Evolutionary conservation across 2,797 vertebrate genomes (phyloP).

Genomic region (Melanotaenia nigrans): DNA sequence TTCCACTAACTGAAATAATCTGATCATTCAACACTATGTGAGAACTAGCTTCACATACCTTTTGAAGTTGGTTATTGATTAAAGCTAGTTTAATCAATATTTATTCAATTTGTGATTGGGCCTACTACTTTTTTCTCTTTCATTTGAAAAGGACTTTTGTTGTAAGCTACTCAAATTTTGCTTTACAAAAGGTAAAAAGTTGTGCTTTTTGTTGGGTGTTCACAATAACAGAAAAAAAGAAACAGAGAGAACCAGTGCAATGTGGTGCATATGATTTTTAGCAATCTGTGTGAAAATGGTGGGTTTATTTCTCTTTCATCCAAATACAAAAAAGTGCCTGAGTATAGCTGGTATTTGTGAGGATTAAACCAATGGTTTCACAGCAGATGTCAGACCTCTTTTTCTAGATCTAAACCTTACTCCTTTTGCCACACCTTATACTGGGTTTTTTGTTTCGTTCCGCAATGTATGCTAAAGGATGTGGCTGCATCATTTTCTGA

Average conservation of each 20-base stretch:
- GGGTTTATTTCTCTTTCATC: constrained; percentile 34
- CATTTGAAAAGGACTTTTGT: neutral
- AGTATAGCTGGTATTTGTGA: constrained; percentile 80
- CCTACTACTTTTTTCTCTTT: neutral
- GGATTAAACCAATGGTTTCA: neutral
- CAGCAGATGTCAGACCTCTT: neutral
- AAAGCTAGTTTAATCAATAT: neutral
- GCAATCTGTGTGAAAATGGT: constrained; percentile 37
- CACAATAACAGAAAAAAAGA: too few species aligned
- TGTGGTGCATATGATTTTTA: constrained; percentile 21
- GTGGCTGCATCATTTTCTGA: neutral
- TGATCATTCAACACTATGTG: neutral
- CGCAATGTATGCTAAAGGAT: neutral
- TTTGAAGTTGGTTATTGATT: too few species aligned
- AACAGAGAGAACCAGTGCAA: too few species aligned
- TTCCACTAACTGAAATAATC: neutral
- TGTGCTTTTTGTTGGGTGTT: neutral
- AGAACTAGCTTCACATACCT: neutral
- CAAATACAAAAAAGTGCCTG: constrained; percentile 83
- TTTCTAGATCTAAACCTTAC: neutral
- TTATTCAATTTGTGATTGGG: neutral
- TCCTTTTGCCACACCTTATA: neutral
- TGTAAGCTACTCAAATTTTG: neutral
- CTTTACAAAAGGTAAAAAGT: neutral
- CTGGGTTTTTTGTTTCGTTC: neutral